phyloP scores from a whole-genome alignment of 2,113 vertebrate genomes.

The Lasiurus cinereus region DNA sequence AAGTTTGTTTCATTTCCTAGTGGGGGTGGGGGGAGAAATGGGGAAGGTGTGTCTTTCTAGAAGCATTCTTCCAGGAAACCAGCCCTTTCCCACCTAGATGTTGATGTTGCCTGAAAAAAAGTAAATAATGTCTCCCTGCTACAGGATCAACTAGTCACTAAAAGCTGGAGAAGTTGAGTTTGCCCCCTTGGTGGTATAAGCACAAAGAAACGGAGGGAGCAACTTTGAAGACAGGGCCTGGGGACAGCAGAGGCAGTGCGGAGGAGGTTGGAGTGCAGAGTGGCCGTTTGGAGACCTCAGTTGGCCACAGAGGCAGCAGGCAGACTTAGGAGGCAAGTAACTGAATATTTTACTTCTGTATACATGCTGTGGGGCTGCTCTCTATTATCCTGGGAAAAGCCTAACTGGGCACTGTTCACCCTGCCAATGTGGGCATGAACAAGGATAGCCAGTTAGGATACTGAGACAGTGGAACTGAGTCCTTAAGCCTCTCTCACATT shows the following conservation, averaged over 20 bases:
- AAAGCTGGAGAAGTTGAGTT: neutral
- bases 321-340: neutral
- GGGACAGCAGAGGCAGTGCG: neutral
- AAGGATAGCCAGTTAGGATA: neutral
- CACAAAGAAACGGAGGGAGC: neutral
- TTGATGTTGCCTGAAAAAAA: constrained; percentile 64
- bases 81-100: constrained; percentile 66
- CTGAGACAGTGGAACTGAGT: neutral
- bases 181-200: neutral
- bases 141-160: neutral
- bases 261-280: neutral
- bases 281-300: neutral
- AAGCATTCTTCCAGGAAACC: constrained; percentile 73
- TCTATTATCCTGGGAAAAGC: neutral
- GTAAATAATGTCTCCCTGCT: constrained; percentile 46
- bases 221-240: neutral
- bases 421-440: accelerated
- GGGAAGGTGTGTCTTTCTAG: constrained; percentile 18
- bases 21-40: too few species aligned
- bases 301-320: neutral
- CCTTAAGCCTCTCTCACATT: neutral
- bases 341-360: accelerated
- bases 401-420: neutral
- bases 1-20: constrained; percentile 65
- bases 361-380: accelerated